Base-by-base conservation (phyloP, 2,113 vertebrate genomes). In the Bostrychus sinensis region DNA sequence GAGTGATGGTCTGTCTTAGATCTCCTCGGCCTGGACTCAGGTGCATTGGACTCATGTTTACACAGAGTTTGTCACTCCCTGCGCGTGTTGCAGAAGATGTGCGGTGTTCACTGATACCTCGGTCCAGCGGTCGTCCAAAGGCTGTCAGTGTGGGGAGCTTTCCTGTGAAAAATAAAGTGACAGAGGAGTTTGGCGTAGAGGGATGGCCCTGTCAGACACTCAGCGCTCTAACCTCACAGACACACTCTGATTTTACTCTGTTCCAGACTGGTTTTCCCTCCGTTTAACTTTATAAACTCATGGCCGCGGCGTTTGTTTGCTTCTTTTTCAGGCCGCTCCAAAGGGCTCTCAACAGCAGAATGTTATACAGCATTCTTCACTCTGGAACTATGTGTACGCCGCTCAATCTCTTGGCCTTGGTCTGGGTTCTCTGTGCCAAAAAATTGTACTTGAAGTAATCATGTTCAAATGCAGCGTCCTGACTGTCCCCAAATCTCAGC, bases 101-200 rank as follows among this genome's bases (percentile, higher is more conserved):
- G 28, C 3, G 28, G 7, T 30, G 28, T 30, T 30, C 28, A n/a
- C 17, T 25, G 28, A 62, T 5, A 42, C 20, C 62, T 78, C 41
- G 43, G 7, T 26, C 14, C 17, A 22, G 1, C 3, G 17, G 13
- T 66, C 62, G 8, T 48, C 34, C 56, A 43, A 13, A 26, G 19
- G 1, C 14, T 56, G 28, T 34, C 50, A 43, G 6, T 48, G 0
- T 22, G 90, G 94, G 92, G 94, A 93, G 92, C 91, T 88, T 87
- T 90, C 89, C 64, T 61, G 71, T 78, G 88, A 92, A 91, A 90
- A 88, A 92, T 91, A 41, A 66, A 32, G 56, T 70, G 75, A 76
- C 65, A 59, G 30, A 54, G 69, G 30, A 42, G 28, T 10, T 11
- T 54, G 7, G 43, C 5, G 2, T 7, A 38, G 54, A 78, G 2